Percentiles rank a stretch among this genome's conserved stretches.
phyloP scores from a whole-genome alignment of 2,888 invertebrate genomes.

The Atherix ibis region DNA sequence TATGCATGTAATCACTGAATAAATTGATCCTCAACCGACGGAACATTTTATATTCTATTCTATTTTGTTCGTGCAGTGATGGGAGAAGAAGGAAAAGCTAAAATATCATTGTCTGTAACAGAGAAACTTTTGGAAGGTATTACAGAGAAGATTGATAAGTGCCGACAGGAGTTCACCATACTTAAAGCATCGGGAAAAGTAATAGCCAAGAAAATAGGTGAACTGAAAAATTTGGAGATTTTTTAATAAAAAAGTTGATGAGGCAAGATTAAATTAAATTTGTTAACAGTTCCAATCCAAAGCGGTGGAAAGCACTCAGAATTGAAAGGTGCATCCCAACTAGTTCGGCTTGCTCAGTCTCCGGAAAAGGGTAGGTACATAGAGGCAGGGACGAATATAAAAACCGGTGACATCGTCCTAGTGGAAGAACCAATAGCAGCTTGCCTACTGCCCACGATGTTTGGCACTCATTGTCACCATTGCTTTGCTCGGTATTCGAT shows the following conservation, averaged over 20 bases:
- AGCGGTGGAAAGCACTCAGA: constrained; percentile 38
- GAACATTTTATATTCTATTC: background rate
- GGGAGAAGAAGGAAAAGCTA: constrained; percentile 43
- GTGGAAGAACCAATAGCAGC: constrained; percentile 59
- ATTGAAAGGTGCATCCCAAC: constrained; percentile 41
- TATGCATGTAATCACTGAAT: constrained; percentile 34
- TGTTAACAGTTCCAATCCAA: constrained; percentile 20
- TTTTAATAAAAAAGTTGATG: background rate
- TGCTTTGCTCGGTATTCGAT: constrained; percentile 52
- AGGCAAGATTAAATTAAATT: constrained; percentile 2
- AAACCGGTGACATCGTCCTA: constrained; percentile 55
- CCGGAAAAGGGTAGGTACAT: constrained; percentile 51
- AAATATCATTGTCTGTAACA: constrained; percentile 47
- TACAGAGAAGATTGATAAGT: constrained; percentile 28
- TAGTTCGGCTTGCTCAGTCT: constrained; percentile 42
- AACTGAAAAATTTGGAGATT: background rate
- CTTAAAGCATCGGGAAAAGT: constrained; percentile 14
- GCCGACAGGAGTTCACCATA: constrained; percentile 34
- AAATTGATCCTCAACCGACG: background rate
- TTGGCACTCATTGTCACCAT: constrained; percentile 65
- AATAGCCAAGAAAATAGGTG: no score
- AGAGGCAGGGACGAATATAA: constrained; percentile 38
- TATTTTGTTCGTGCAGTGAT: constrained; percentile 30
- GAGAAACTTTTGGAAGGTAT: constrained; percentile 39
- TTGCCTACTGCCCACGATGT: constrained; percentile 53